A percentile compares a stretch with the other conserved stretches of the same genome.
These are phyloP conservation scores for Ormyrus labotus DNA, from an alignment of 2,888 invertebrate genomes.

Conservation along the genomic window DNA sequence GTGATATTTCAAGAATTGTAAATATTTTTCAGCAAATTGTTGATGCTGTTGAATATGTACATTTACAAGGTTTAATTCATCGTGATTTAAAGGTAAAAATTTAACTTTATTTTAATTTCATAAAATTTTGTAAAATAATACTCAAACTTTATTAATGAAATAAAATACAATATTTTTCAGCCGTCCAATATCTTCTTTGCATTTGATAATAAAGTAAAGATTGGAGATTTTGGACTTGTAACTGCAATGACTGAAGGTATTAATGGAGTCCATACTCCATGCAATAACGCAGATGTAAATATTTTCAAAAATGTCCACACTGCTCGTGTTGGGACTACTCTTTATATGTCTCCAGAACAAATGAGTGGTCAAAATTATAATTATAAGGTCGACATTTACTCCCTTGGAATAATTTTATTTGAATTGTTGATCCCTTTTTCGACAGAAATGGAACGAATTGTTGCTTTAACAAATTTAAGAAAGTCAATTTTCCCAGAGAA, in stretches of 20 bases:
- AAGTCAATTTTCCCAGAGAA: slow-evolving; percentile 82
- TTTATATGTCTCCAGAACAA: slow-evolving; percentile 99
- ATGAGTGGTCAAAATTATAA: slow-evolving; percentile 85
- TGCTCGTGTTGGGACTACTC: slow-evolving; percentile 87
- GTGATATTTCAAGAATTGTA: slow-evolving; percentile 77
- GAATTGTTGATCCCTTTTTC: slow-evolving; percentile 93
- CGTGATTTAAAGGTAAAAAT: slow-evolving; percentile 91
- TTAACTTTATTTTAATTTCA: no score
- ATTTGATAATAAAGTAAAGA: slow-evolving; percentile 91
- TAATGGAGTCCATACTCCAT: slow-evolving; percentile 67
- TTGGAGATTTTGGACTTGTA: slow-evolving; percentile 99
- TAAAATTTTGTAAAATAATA: slow-evolving; percentile 53
- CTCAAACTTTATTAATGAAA: no score
- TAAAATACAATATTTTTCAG: slow-evolving; percentile 68
- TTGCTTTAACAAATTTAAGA: slow-evolving; percentile 82
- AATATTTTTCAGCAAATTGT: slow-evolving; percentile 93
- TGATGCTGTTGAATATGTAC: slow-evolving; percentile 96
- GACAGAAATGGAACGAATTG: slow-evolving; percentile 93
- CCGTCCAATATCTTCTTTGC: slow-evolving; percentile 96
- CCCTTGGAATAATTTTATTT: slow-evolving; percentile 94
- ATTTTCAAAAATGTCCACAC: slow-evolving; percentile 74
- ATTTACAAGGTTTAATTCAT: slow-evolving; percentile 94
- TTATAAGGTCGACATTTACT: slow-evolving; percentile 96
- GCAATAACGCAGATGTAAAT: slow-evolving; percentile 65
- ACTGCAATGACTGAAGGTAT: slow-evolving; percentile 86